Conservation (phyloP, 2,797 vertebrate genomes). For the Heteromormyrus szaboi region DNA sequence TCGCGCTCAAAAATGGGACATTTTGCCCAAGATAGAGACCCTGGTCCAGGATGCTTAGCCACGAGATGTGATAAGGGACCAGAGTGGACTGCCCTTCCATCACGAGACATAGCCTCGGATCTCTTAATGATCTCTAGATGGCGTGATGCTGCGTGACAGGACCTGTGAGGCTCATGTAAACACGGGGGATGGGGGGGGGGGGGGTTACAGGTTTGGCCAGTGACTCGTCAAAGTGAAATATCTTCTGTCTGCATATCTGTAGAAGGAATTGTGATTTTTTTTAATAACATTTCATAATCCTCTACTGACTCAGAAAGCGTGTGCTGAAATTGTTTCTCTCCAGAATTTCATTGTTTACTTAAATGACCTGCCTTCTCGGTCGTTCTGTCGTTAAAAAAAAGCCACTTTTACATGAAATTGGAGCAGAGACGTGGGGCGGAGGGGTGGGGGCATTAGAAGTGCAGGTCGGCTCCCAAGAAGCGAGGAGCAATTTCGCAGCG, state of each 20-base stretch:
- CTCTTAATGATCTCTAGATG: background rate
- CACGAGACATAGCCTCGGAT: no score
- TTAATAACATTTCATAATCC: background rate
- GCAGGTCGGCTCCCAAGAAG: conserved; percentile 26
- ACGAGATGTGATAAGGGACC: background rate
- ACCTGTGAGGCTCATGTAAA: background rate
- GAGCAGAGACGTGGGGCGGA: background rate
- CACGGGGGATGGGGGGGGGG: background rate
- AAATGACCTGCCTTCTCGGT: background rate
- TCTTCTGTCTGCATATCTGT: background rate
- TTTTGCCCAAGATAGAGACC: background rate
- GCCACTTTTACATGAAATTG: conserved; percentile 17
- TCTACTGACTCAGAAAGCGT: background rate
- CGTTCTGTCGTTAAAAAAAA: background rate
- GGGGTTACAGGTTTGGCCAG: background rate
- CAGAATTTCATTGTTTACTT: conserved; percentile 14
- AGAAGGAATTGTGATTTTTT: background rate
- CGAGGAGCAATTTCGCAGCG: conserved; percentile 25
- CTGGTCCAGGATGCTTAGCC: background rate
- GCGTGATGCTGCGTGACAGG: background rate
- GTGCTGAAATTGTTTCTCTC: background rate
- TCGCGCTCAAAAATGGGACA: conserved; percentile 19
- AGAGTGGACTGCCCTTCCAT: background rate
- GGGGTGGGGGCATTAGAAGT: background rate
- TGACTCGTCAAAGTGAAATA: background rate